phyloP scores from a whole-genome alignment of 2,888 invertebrate genomes.

The Netelia virgata region DNA sequence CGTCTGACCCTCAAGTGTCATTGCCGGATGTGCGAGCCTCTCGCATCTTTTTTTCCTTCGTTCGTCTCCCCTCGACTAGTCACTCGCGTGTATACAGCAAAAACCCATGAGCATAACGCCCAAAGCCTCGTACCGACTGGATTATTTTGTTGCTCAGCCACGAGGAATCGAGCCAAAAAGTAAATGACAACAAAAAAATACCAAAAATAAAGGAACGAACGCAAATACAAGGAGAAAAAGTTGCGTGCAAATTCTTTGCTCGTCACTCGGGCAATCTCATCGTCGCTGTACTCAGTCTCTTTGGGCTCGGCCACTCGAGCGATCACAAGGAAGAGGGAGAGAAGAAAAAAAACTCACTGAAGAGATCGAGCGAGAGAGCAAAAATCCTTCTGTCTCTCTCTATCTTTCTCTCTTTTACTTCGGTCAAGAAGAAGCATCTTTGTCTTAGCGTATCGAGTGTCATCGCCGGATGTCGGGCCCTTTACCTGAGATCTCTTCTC shows the following conservation, averaged over 20 bases:
- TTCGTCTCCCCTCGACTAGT: conserved; percentile 18
- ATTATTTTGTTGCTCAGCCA: conserved; percentile 38
- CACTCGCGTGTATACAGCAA: conserved; percentile 17
- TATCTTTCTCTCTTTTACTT: not conserved
- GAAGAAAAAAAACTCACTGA: conserved; percentile 24
- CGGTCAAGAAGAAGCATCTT: conserved; percentile 44
- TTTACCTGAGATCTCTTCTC: conserved; percentile 53
- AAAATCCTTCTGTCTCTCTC: conserved; percentile 27
- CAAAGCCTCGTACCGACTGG: not conserved
- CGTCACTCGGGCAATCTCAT: conserved; percentile 39
- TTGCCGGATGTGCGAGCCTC: conserved; percentile 38
- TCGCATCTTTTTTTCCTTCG: conserved; percentile 17
- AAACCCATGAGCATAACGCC: conserved; percentile 8
- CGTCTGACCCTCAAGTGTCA: conserved; percentile 48
- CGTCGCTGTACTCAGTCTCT: conserved; percentile 24
- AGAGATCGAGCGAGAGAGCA: conserved; percentile 39
- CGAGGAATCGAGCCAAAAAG: conserved; percentile 4
- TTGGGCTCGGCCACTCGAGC: conserved; percentile 53
- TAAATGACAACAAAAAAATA: not conserved
- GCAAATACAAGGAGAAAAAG: conserved; percentile 34
- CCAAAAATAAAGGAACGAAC: not conserved
- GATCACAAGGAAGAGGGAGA: conserved; percentile 32
- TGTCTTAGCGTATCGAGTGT: conserved; percentile 68
- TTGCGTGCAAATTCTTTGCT: conserved; percentile 47
- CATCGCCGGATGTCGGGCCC: conserved; percentile 63